Evolutionary conservation across 2,797 vertebrate genomes (phyloP).

Genomic region (Bufotes viridis): DNA sequence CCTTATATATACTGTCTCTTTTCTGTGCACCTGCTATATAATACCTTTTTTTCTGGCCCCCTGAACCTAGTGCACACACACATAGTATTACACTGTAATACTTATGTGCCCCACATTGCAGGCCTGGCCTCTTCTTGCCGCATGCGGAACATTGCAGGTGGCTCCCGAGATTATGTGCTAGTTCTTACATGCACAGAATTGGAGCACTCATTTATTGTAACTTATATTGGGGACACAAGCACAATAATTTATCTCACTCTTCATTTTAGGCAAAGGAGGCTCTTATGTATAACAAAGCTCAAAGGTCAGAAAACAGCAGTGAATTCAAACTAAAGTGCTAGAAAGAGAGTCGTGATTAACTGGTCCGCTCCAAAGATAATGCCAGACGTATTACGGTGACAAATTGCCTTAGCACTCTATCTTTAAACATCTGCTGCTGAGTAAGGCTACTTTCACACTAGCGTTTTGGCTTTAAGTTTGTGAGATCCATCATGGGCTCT

Average conservation of each 20-base stretch:
- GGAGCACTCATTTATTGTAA: background rate
- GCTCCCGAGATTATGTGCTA: background rate
- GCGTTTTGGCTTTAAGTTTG: too few species aligned
- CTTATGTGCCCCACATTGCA: too few species aligned
- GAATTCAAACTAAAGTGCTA: background rate
- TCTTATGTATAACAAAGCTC: background rate
- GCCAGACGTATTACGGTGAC: background rate
- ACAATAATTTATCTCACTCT: background rate
- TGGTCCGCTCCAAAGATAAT: background rate
- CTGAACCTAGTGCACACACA: too few species aligned
- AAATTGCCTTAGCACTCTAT: slow-evolving; percentile 7
- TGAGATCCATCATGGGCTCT: too few species aligned
- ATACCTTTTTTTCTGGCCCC: too few species aligned
- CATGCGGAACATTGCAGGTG: too few species aligned
- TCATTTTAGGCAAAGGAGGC: background rate
- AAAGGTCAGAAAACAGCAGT: background rate
- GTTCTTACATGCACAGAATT: background rate
- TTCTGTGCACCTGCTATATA: too few species aligned
- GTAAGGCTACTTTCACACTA: too few species aligned
- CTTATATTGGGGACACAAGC: slow-evolving; percentile 21
- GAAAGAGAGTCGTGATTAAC: slow-evolving; percentile 18
- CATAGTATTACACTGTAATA: too few species aligned
- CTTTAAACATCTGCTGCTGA: background rate
- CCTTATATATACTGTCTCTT: too few species aligned
- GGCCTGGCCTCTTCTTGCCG: too few species aligned